Percentiles rank a stretch among this genome's conserved stretches.
Evolutionary conservation across 1,140 invertebrate genomes (phyloP).

Genomic region (Dysdera silvatica): DNA sequence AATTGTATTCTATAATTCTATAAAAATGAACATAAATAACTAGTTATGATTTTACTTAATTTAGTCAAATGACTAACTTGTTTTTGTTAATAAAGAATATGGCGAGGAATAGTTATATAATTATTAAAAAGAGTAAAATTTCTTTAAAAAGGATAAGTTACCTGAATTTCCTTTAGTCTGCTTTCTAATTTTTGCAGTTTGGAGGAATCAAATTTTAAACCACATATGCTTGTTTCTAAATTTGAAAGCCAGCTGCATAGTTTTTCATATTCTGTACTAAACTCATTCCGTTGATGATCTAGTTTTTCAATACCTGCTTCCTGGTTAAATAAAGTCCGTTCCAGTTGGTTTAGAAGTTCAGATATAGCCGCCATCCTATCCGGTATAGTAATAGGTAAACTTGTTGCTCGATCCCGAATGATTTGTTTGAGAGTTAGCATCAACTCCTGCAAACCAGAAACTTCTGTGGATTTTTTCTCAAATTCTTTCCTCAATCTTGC

Average conservation of each 20-base stretch:
- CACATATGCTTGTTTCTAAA: slow-evolving; percentile 5
- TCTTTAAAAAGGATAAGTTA: background rate
- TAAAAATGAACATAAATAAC: too few relatives aligned
- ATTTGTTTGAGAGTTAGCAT: slow-evolving; percentile 48
- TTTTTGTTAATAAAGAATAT: background rate
- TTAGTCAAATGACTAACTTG: too few relatives aligned
- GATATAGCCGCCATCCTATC: slow-evolving; percentile 62
- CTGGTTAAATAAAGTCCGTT: background rate
- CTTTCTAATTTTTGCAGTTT: slow-evolving; percentile 1
- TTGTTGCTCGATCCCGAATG: slow-evolving; percentile 58
- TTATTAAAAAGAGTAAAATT: background rate
- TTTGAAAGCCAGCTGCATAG: slow-evolving; percentile 9
- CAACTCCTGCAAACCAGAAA: slow-evolving; percentile 59
- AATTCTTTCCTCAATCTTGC: slow-evolving; percentile 57
- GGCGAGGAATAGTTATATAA: background rate
- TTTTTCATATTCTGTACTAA: slow-evolving; percentile 9
- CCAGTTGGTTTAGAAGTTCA: slow-evolving; percentile 36
- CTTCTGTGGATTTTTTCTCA: slow-evolving; percentile 58
- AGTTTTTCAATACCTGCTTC: slow-evolving; percentile 14
- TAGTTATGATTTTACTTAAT: too few relatives aligned
- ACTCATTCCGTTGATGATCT: slow-evolving; percentile 19
- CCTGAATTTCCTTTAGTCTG: slow-evolving; percentile 12
- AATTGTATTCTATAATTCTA: too few relatives aligned
- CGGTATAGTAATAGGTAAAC: slow-evolving; percentile 58
- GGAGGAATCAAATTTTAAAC: background rate